Conservation (phyloP, 2,113 vertebrate species). For the Nothobranchius furzeri region DNA sequence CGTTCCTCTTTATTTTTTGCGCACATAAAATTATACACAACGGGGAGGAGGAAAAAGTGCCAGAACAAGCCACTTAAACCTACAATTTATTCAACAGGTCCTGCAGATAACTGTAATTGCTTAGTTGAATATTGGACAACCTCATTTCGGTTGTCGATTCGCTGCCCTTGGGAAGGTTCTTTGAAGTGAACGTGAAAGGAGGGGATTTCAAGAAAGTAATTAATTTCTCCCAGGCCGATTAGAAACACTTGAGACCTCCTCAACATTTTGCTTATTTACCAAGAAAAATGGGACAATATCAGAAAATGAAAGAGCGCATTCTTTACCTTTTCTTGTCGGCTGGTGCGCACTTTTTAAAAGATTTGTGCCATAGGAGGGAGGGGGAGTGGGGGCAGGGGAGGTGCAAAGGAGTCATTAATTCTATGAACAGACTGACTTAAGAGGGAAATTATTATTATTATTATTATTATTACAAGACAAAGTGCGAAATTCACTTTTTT, state of each 20-base stretch:
- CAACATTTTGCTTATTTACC: slow-evolving; percentile 63
- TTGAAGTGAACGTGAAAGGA: slow-evolving; percentile 77
- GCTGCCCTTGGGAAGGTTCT: slow-evolving; percentile 79
- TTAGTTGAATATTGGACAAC: slow-evolving; percentile 76
- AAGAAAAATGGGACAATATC: slow-evolving; percentile 51
- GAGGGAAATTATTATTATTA: not conserved
- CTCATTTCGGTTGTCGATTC: slow-evolving; percentile 78
- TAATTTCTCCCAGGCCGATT: slow-evolving; percentile 77
- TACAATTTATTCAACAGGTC: slow-evolving; percentile 78
- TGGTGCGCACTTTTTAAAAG: slow-evolving; percentile 6
- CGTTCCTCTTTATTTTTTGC: slow-evolving; percentile 22
- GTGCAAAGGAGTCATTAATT: no score
- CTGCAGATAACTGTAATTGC: slow-evolving; percentile 78
- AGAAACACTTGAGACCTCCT: slow-evolving; percentile 74
- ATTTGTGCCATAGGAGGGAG: not conserved
- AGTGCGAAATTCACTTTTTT: not conserved
- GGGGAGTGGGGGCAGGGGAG: no score
- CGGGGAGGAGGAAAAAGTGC: slow-evolving; percentile 48
- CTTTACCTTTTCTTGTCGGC: slow-evolving; percentile 45
- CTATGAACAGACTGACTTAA: slow-evolving; percentile 30
- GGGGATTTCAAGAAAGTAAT: slow-evolving; percentile 75
- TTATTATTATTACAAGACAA: not conserved
- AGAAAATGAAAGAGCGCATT: slow-evolving; percentile 68
- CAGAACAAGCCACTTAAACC: slow-evolving; percentile 77
- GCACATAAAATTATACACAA: slow-evolving; percentile 65